phyloP scores from a whole-genome alignment of 2,113 vertebrate genomes.

The Oncorhynchus nerka region DNA sequence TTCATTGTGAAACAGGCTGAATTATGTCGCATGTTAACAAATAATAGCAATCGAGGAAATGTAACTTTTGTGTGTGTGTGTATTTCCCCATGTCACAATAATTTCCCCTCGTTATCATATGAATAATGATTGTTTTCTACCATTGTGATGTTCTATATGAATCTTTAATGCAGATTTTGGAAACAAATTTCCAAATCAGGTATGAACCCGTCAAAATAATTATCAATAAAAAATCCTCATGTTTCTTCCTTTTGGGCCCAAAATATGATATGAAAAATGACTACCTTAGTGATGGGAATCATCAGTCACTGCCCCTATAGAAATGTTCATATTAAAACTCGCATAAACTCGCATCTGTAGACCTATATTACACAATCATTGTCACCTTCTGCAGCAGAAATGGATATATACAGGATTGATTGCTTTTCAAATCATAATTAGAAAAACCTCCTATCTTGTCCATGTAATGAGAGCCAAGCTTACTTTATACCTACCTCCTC shows the following conservation, averaged over 20 bases:
- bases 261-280: constrained; percentile 75
- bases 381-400: constrained; percentile 66
- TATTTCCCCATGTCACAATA: constrained; percentile 67
- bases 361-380: constrained; percentile 72
- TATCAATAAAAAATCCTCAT: constrained; percentile 70
- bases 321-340: constrained; percentile 76
- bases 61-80: constrained; percentile 19
- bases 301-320: constrained; percentile 72
- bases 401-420: constrained; percentile 69
- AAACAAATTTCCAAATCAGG: constrained; percentile 76
- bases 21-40: constrained; percentile 66
- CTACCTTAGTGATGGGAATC: constrained; percentile 64
- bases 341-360: constrained; percentile 71
- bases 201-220: constrained; percentile 69
- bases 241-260: constrained; percentile 70
- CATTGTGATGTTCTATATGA: constrained; percentile 67
- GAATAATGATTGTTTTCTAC: constrained; percentile 64
- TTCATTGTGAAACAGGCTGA: constrained; percentile 76
- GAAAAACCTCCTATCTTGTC: background rate
- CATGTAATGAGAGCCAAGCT: background rate
- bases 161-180: constrained; percentile 72
- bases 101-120: constrained; percentile 66
- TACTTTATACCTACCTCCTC: background rate
- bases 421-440: constrained; percentile 41
- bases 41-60: constrained; percentile 81